phyloP scores from a whole-genome alignment of 2,113 vertebrate genomes.

The Scatophagus argus region DNA sequence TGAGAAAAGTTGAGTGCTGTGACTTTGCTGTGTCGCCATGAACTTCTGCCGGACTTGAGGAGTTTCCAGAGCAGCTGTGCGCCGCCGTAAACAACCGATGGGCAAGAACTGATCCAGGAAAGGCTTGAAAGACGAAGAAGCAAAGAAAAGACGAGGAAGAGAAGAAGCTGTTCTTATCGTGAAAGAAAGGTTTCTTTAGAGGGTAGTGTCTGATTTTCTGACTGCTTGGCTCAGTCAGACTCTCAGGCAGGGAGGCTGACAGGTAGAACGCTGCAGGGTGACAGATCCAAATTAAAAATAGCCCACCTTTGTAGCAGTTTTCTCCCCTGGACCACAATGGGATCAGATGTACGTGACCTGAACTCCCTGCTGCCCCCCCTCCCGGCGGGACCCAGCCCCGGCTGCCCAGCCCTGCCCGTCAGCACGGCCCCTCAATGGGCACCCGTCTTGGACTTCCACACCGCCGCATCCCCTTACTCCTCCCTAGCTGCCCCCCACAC shows the following conservation, averaged over 20 bases:
- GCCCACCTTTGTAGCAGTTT: conserved; percentile 20
- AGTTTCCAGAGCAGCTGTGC: conserved; percentile 28
- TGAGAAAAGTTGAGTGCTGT: conserved; percentile 12
- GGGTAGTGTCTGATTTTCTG: conserved; percentile 6
- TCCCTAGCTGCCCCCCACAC: conserved; percentile 89
- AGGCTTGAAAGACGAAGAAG: no score
- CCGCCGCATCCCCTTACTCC: conserved; percentile 89
- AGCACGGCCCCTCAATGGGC: conserved; percentile 94
- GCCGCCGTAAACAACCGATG: conserved; percentile 14
- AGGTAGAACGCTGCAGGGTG: neutral
- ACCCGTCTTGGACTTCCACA: conserved; percentile 94
- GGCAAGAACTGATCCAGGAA: neutral
- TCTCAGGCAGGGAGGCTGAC: neutral
- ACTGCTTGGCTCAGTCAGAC: neutral
- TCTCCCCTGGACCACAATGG: conserved; percentile 81
- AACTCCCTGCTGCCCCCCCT: conserved; percentile 92
- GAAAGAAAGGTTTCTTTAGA: conserved; percentile 6
- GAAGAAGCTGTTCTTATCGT: neutral
- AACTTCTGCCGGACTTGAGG: conserved; percentile 68
- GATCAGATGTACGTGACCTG: conserved; percentile 95
- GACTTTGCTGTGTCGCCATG: conserved; percentile 50
- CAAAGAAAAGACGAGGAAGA: no score
- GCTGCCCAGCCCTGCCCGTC: conserved; percentile 89
- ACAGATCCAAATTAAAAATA: conserved; percentile 36
- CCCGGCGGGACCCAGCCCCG: conserved; percentile 85